Evolutionary conservation across 2,113 vertebrate genomes (phyloP).

Genomic region (mouse (Mus musculus)): DNA sequence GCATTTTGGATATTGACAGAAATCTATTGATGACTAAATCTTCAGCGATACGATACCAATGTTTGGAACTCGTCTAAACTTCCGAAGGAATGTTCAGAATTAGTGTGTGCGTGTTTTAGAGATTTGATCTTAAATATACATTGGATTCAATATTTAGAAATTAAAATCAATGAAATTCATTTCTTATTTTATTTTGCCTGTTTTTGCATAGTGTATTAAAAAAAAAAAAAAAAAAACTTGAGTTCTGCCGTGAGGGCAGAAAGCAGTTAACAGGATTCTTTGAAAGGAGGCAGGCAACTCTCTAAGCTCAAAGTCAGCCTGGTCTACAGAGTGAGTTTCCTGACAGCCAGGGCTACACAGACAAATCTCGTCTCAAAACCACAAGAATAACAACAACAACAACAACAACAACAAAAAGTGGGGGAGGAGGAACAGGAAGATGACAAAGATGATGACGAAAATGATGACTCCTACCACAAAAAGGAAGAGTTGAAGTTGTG

Average conservation of each 20-base stretch:
- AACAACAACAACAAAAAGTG: not conserved
- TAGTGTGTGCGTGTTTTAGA: not conserved
- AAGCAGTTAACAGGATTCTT: not conserved
- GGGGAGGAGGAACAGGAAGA: not conserved
- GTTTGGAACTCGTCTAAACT: not conserved
- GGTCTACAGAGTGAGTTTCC: not conserved
- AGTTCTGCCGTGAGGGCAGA: not conserved
- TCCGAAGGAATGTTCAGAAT: not conserved
- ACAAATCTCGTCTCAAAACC: not conserved
- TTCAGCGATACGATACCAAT: constrained; percentile 24
- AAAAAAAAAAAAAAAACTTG: not conserved
- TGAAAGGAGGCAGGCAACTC: no score
- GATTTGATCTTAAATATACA: not conserved
- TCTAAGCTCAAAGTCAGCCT: not conserved
- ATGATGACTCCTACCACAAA: no score
- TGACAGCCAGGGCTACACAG: not conserved
- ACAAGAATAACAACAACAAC: no score
- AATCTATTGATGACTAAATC: not conserved
- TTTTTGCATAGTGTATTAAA: not conserved
- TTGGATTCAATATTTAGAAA: not conserved
- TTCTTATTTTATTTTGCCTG: not conserved
- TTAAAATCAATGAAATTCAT: not conserved
- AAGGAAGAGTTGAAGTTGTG: not conserved
- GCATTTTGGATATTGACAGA: constrained; percentile 7
- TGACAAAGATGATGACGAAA: not conserved